phyloP scores from a whole-genome alignment of 2,888 invertebrate species.

The Neocrepidodera transversa region DNA sequence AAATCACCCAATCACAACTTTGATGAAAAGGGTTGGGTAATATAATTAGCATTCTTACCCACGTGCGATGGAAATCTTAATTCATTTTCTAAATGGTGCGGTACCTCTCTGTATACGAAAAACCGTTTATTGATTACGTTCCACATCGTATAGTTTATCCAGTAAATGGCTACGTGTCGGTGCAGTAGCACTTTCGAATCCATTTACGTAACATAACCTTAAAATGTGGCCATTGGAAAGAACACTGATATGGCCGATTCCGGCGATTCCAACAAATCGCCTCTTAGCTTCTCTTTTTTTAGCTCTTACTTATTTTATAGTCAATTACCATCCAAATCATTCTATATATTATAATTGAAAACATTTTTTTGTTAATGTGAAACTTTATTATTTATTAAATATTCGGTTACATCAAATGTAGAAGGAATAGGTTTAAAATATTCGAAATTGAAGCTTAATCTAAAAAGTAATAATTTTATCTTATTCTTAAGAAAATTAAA shows the following conservation, averaged over 20 bases:
- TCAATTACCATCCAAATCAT: too few species aligned
- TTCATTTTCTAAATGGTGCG: too few species aligned
- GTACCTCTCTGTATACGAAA: background rate
- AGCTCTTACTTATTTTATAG: conserved; percentile 8
- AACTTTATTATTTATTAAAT: too few species aligned
- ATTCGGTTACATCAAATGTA: conserved; percentile 28
- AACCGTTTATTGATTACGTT: background rate
- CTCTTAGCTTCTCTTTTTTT: conserved; percentile 11
- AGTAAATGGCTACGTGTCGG: conserved; percentile 3
- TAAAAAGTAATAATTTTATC: conserved; percentile 46
- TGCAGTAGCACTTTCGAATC: conserved; percentile 19
- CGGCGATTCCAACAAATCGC: conserved; percentile 23
- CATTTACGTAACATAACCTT: conserved; percentile 24
- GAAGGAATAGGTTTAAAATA: conserved; percentile 38
- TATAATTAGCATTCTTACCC: too few species aligned
- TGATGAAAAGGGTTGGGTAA: too few species aligned
- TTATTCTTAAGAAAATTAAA: too few species aligned
- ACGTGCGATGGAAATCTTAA: too few species aligned
- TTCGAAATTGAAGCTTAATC: conserved; percentile 50
- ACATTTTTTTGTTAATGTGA: too few species aligned
- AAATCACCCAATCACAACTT: too few species aligned
- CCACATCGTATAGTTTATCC: background rate
- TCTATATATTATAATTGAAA: too few species aligned
- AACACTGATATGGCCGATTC: conserved; percentile 22
- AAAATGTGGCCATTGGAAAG: conserved; percentile 22